A percentile compares a stretch with the other conserved stretches of the same genome.
phyloP scores from a whole-genome alignment of 2,113 vertebrate species.

The Oceanodroma tethys region DNA sequence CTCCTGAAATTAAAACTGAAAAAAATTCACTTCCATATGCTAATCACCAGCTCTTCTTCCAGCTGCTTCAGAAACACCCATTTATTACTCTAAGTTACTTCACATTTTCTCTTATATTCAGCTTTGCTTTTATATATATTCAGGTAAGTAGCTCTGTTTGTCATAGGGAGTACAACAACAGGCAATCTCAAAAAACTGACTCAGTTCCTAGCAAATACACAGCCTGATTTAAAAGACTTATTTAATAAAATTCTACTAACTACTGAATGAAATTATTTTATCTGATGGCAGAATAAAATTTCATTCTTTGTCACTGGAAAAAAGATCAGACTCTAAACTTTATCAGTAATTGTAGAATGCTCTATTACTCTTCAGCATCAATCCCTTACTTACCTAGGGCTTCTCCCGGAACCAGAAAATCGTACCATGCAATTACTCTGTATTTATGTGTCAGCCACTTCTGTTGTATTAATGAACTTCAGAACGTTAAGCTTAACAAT shows the following conservation, averaged over 20 bases:
- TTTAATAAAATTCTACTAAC: background rate
- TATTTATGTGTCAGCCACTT: background rate
- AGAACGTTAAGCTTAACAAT: background rate
- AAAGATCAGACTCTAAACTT: background rate
- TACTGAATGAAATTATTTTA: background rate
- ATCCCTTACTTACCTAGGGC: background rate
- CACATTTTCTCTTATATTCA: background rate
- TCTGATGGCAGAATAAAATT: background rate
- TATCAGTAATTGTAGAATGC: background rate
- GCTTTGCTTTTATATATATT: background rate
- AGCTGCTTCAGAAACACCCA: background rate
- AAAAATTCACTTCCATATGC: background rate
- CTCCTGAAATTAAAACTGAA: background rate
- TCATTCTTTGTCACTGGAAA: background rate
- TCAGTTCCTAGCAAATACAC: background rate
- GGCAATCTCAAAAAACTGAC: background rate
- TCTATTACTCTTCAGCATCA: background rate
- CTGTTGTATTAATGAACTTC: background rate
- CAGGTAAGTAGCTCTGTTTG: background rate
- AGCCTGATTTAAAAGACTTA: background rate
- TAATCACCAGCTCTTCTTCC: background rate
- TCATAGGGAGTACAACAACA: background rate
- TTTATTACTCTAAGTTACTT: background rate
- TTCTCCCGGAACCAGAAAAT: accelerated
- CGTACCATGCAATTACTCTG: background rate